Evolutionary conservation across 2,113 vertebrate genomes (phyloP).

Genomic region (Puntigrus tetrazona): DNA sequence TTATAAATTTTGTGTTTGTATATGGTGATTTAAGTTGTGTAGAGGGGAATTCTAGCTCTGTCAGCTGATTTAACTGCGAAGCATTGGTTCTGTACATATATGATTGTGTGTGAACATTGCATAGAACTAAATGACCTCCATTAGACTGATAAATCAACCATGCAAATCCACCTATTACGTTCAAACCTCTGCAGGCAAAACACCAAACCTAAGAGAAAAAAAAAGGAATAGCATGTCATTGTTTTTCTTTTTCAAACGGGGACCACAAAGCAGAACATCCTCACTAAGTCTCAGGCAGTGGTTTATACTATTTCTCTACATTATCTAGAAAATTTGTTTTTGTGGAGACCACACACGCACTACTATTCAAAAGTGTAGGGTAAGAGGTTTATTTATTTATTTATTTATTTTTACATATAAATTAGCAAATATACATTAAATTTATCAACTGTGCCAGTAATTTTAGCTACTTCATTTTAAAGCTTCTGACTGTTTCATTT

Average conservation of each 20-base stretch:
- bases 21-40: neutral
- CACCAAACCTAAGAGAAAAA: neutral
- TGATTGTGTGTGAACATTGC: neutral
- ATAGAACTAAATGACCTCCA: neutral
- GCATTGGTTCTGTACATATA: neutral
- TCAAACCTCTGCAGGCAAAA: neutral
- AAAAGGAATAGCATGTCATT: neutral
- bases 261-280: neutral
- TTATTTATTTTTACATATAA: too few relatives aligned
- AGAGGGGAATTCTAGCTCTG: neutral
- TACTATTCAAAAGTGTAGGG: too few relatives aligned
- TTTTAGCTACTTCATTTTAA: neutral
- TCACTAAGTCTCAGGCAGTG: neutral
- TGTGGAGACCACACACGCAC: too few relatives aligned
- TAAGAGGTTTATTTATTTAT: too few relatives aligned
- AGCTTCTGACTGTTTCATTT: neutral
- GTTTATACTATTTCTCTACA: neutral
- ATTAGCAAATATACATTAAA: too few relatives aligned
- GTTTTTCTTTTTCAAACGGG: neutral
- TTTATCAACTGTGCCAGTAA: neutral
- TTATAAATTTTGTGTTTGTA: neutral
- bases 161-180: neutral
- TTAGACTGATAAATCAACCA: conserved; percentile 7
- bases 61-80: neutral
- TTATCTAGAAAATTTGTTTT: neutral